Conservation (phyloP, 2,113 vertebrate genomes). For the Phalacrocorax brasilianus region DNA sequence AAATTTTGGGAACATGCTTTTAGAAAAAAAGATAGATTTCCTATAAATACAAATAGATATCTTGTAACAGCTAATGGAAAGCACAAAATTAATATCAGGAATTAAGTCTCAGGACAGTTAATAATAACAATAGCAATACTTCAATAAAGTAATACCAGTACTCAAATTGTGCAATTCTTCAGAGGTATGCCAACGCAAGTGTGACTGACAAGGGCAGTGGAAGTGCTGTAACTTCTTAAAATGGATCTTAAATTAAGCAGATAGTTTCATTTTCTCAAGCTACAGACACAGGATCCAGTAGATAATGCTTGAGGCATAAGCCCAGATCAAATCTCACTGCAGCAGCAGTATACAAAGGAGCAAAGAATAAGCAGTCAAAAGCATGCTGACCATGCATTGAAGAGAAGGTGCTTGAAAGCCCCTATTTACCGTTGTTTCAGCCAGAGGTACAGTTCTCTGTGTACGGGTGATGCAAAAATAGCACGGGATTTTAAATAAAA, state of each 20-base stretch:
- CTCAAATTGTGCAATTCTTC: neutral
- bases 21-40: neutral
- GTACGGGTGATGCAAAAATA: neutral
- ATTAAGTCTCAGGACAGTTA: neutral
- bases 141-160: neutral
- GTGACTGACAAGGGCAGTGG: neutral
- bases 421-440: neutral
- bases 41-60: neutral
- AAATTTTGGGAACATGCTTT: neutral
- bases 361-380: neutral
- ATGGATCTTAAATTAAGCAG: slow-evolving; percentile 22
- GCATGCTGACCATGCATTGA: neutral
- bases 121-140: neutral
- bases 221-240: slow-evolving; percentile 3
- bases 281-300: slow-evolving; percentile 20
- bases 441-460: neutral
- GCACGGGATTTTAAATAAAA: neutral
- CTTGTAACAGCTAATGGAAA: neutral
- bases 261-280: neutral
- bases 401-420: neutral
- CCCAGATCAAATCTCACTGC: slow-evolving; percentile 49
- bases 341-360: neutral
- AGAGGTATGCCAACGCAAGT: neutral
- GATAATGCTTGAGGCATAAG: neutral
- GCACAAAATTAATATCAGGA: neutral